phyloP scores from a whole-genome alignment of 2,797 vertebrate genomes.

The Sebastes baramenuke region DNA sequence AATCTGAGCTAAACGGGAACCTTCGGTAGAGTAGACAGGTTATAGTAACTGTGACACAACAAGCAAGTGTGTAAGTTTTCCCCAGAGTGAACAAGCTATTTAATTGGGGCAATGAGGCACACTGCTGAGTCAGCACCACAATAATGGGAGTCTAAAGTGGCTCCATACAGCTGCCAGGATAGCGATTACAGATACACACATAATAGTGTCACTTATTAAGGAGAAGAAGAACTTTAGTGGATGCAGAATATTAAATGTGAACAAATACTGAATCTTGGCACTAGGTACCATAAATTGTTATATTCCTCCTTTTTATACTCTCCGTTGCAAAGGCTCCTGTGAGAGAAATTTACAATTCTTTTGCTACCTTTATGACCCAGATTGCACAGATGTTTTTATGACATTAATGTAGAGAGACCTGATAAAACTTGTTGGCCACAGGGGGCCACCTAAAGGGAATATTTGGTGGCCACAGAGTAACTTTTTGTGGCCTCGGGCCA shows the following conservation, averaged over 20 bases:
- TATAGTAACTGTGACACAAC: slow-evolving; percentile 60
- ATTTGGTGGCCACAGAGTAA: too few species aligned
- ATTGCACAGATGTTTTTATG: too few species aligned
- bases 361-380: neutral
- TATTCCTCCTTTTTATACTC: neutral
- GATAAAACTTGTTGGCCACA: too few species aligned
- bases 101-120: slow-evolving; percentile 66
- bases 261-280: neutral
- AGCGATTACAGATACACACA: slow-evolving; percentile 31
- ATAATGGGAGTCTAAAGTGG: slow-evolving; percentile 51
- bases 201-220: slow-evolving; percentile 16
- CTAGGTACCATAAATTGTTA: neutral
- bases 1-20: slow-evolving; percentile 17
- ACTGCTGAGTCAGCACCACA: slow-evolving; percentile 59
- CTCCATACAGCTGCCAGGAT: slow-evolving; percentile 50
- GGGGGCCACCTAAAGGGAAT: too few species aligned
- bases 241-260: neutral
- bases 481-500: too few species aligned
- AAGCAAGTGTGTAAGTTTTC: slow-evolving; percentile 46
- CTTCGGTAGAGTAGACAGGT: slow-evolving; percentile 36
- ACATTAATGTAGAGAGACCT: too few species aligned
- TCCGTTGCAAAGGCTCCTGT: neutral
- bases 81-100: slow-evolving; percentile 65
- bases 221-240: neutral
- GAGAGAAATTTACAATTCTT: neutral